Conservation (phyloP, 2,888 invertebrate genomes). For the Notodonta ziczac region DNA sequence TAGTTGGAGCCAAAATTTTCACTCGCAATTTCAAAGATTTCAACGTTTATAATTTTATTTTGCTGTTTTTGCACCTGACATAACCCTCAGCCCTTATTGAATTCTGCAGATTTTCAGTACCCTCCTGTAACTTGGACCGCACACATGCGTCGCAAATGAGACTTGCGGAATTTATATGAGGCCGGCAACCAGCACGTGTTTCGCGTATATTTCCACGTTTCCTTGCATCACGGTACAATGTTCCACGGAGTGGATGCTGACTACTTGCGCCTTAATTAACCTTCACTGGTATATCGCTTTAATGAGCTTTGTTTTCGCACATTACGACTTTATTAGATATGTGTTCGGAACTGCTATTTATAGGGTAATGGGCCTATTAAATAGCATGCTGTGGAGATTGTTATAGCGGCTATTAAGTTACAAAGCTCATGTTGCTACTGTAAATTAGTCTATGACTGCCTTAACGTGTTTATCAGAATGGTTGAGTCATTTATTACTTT, state of each 20-base stretch:
- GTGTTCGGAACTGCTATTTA: not conserved
- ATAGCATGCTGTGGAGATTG: not conserved
- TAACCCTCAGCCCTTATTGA: not conserved
- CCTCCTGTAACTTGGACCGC: constrained; percentile 38
- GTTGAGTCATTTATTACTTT: no score
- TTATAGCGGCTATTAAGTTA: not conserved
- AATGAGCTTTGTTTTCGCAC: constrained; percentile 11
- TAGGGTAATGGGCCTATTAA: not conserved
- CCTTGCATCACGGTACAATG: constrained; percentile 41
- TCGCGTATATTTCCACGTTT: constrained; percentile 60
- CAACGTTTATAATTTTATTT: no score
- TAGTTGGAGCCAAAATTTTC: no score
- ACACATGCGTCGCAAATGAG: constrained; percentile 58
- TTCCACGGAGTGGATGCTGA: constrained; percentile 26
- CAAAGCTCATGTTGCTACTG: no score
- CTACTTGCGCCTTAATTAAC: constrained; percentile 28
- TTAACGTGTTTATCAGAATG: no score
- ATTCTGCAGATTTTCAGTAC: not conserved
- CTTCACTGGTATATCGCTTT: constrained; percentile 20
- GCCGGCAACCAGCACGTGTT: constrained; percentile 66
- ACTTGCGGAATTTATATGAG: constrained; percentile 74
- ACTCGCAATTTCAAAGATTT: no score
- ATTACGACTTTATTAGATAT: constrained; percentile 14
- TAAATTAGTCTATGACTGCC: no score
- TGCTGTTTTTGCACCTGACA: no score